Percentiles rank a stretch among this genome's conserved stretches.
Evolutionary conservation across 2,113 vertebrate genomes (phyloP).

Genomic region (Lamprotornis superbus): DNA sequence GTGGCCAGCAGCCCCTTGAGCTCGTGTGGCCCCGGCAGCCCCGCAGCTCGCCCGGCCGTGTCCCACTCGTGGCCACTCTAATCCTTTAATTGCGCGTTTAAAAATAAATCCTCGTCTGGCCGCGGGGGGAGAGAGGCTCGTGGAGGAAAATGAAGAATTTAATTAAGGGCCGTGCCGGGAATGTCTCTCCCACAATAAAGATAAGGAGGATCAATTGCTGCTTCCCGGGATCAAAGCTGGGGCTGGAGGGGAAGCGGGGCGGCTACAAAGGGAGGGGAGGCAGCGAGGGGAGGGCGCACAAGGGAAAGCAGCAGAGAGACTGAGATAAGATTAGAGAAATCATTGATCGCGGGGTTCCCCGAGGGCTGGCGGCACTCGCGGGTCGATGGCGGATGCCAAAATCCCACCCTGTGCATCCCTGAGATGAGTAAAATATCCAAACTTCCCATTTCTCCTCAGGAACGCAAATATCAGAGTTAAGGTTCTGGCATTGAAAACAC

Average conservation of each 20-base stretch:
- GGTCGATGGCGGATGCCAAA: background rate
- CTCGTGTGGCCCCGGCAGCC: accelerated
- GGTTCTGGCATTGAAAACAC: background rate
- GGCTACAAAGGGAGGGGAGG: constrained; percentile 13
- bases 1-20: background rate
- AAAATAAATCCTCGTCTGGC: background rate
- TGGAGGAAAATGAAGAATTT: constrained; percentile 24
- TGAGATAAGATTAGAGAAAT: background rate
- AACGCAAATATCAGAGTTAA: accelerated
- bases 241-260: background rate
- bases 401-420: background rate
- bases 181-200: constrained; percentile 41
- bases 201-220: constrained; percentile 66
- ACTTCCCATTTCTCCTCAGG: background rate
- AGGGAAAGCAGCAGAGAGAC: background rate
- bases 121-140: background rate
- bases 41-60: background rate
- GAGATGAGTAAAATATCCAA: background rate
- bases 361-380: background rate
- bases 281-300: background rate
- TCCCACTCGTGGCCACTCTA: background rate
- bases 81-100: background rate
- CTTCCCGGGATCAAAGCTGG: constrained; percentile 53
- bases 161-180: constrained; percentile 58
- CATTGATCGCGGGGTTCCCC: background rate